Percentiles rank a stretch among this genome's conserved stretches.
phyloP scores from a whole-genome alignment of 2,888 invertebrate genomes.

The Xylota sylvarum region DNA sequence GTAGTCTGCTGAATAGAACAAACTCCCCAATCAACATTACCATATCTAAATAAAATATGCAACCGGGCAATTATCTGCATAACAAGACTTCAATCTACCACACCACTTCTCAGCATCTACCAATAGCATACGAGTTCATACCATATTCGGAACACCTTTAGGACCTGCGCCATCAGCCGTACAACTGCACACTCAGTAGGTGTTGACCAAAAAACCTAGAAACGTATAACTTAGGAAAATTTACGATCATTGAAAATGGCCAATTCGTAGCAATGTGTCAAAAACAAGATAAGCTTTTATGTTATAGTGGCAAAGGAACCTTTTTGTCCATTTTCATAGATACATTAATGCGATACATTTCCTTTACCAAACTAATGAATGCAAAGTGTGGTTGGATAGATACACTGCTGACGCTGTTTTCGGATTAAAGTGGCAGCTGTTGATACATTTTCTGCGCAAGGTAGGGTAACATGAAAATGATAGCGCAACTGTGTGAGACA shows the following conservation, averaged over 20 bases:
- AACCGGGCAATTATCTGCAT: constrained; percentile 57
- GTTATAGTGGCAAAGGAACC: constrained; percentile 59
- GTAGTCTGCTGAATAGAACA: not conserved
- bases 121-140: constrained; percentile 39
- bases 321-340: constrained; percentile 72
- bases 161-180: constrained; percentile 47
- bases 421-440: constrained; percentile 76
- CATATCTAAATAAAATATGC: constrained; percentile 58
- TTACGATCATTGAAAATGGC: constrained; percentile 75
- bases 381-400: constrained; percentile 68
- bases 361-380: constrained; percentile 64
- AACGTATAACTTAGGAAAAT: constrained; percentile 59
- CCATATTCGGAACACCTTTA: constrained; percentile 68
- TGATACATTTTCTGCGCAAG: constrained; percentile 71
- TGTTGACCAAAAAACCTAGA: constrained; percentile 46
- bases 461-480: constrained; percentile 60
- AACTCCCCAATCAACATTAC: not conserved
- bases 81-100: constrained; percentile 66
- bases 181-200: not conserved
- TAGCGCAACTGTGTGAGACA: constrained; percentile 64
- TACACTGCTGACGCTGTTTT: constrained; percentile 64
- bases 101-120: constrained; percentile 33
- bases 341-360: constrained; percentile 75
- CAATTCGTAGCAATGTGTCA: constrained; percentile 77
- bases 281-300: constrained; percentile 73